These are phyloP conservation scores for Machimus rusticus DNA, from an alignment of 2,888 invertebrate genomes.

Conservation along the genomic window DNA sequence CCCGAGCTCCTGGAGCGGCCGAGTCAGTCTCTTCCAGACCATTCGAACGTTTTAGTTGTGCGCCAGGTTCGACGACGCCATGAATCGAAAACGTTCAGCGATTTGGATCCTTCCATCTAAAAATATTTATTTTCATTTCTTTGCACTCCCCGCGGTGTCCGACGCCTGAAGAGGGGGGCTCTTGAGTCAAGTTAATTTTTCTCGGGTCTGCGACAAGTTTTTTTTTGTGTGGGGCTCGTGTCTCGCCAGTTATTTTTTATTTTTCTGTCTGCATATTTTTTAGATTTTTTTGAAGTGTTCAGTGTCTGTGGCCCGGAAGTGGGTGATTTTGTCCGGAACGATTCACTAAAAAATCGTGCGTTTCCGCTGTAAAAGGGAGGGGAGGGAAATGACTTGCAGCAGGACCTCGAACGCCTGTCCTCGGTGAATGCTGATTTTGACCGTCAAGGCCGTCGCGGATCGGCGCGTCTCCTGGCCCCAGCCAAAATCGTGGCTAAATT, in stretches of 20 bases:
- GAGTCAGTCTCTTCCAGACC: conserved; percentile 39
- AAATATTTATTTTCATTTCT: conserved; percentile 18
- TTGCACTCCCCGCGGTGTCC: background rate
- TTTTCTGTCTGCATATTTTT: background rate
- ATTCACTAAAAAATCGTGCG: background rate
- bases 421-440: background rate
- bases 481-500: background rate
- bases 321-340: background rate
- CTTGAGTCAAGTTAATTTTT: background rate
- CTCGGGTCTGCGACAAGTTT: background rate
- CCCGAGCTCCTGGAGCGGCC: background rate
- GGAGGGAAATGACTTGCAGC: background rate
- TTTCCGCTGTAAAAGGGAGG: background rate
- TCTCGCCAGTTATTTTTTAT: background rate
- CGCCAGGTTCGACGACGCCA: conserved; percentile 5
- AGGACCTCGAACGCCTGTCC: background rate
- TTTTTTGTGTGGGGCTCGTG: background rate
- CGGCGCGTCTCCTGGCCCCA: background rate
- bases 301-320: background rate
- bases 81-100: conserved; percentile 31
- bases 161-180: background rate
- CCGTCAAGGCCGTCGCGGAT: background rate
- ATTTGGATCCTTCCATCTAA: background rate
- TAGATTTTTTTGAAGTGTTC: background rate
- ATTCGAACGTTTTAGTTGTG: conserved; percentile 33